Evolutionary conservation across 2,113 vertebrate species (phyloP).

Genomic region (Myiozetetes cayanensis): DNA sequence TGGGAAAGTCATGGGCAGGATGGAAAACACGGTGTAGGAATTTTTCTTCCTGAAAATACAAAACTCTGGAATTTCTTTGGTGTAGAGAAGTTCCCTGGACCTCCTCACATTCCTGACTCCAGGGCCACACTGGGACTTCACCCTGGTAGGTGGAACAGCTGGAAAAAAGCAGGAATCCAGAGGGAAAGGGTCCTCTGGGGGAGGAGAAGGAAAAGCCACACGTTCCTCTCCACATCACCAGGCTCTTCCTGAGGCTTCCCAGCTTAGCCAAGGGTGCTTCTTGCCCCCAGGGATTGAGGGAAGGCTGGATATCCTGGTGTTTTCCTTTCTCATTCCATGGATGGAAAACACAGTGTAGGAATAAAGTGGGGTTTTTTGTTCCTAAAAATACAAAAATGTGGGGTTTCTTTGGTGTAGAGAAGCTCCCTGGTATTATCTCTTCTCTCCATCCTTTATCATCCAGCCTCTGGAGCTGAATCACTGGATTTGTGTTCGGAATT

Average conservation of each 20-base stretch:
- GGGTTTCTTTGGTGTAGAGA: background rate
- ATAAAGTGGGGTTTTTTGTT: too few relatives aligned
- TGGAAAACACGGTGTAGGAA: background rate
- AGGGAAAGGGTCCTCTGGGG: background rate
- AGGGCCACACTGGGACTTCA: conserved; percentile 87
- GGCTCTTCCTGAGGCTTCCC: background rate
- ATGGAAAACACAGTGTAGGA: background rate
- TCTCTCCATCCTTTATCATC: background rate
- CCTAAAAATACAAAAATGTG: background rate
- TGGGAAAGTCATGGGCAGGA: background rate
- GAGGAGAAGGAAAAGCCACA: background rate
- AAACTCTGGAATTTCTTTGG: background rate
- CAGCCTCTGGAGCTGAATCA: background rate
- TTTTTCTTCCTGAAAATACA: background rate
- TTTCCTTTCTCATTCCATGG: background rate
- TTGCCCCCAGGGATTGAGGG: background rate
- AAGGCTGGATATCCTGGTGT: background rate
- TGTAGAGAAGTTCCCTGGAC: background rate
- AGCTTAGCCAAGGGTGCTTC: background rate
- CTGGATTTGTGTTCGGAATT: background rate
- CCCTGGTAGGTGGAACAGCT: conserved; percentile 80
- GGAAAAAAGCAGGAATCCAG: background rate
- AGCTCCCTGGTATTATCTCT: background rate
- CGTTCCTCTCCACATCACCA: background rate
- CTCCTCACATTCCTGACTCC: conserved; percentile 83